Conservation (phyloP, 1,140 invertebrate genomes). For the Penaeus vannamei region DNA sequence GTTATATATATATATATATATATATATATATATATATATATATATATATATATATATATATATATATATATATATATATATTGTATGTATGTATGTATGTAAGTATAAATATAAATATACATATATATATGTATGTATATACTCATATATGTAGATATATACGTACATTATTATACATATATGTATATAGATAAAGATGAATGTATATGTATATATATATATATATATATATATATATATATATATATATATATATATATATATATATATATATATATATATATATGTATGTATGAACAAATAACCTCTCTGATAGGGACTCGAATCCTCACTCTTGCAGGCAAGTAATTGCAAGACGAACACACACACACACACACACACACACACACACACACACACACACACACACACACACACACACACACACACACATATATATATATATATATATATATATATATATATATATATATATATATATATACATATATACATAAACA, state of each 20-base stretch:
- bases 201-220: no score
- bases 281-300: no score
- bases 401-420: neutral
- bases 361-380: constrained; percentile 11
- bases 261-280: constrained; percentile 16
- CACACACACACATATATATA: neutral
- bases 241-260: constrained; percentile 16
- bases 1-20: no score
- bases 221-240: no score
- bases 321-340: no score
- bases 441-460: neutral
- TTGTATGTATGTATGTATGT: no score
- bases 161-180: no score
- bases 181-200: no score
- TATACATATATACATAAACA: neutral
- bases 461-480: neutral
- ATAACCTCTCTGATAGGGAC: no score
- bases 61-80: neutral
- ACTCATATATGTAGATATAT: no score
- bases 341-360: neutral
- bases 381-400: neutral
- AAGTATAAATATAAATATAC: no score
- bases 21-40: neutral
- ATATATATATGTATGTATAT: no score
- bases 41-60: neutral